Evolutionary conservation across 2,888 invertebrate species (phyloP).

Genomic region (Saturnia pavonia): DNA sequence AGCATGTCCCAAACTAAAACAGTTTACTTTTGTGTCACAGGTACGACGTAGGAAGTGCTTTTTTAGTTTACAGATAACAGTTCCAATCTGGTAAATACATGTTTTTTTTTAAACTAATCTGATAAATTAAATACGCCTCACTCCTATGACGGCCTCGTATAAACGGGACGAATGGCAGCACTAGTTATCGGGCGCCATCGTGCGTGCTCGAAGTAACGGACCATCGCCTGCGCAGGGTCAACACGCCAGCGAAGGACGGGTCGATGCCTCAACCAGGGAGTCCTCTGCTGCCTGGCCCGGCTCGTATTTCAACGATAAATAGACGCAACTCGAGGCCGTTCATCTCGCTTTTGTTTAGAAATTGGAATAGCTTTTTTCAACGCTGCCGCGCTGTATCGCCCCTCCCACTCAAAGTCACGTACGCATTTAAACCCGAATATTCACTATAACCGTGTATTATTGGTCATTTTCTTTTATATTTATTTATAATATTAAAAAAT

Average conservation of each 20-base stretch:
- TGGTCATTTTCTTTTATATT: background rate
- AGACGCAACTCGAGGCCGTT: constrained; percentile 19
- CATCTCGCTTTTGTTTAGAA: constrained; percentile 14
- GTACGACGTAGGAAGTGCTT: too few species aligned
- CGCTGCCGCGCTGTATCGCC: background rate
- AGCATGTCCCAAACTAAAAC: too few species aligned
- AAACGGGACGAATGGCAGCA: too few species aligned
- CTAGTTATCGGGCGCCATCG: constrained; percentile 39
- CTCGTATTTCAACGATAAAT: constrained; percentile 23
- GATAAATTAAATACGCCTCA: too few species aligned
- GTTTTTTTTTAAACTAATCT: too few species aligned
- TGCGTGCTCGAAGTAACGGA: constrained; percentile 59
- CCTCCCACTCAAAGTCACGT: constrained; percentile 16
- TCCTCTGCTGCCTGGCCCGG: constrained; percentile 28
- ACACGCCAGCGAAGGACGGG: constrained; percentile 69
- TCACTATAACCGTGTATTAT: background rate
- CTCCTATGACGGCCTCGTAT: too few species aligned
- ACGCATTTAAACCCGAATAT: constrained; percentile 9
- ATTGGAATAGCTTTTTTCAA: constrained; percentile 15
- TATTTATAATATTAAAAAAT: background rate
- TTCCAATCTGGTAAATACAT: too few species aligned
- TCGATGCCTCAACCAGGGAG: constrained; percentile 55
- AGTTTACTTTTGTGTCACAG: too few species aligned
- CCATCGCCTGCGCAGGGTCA: constrained; percentile 70
- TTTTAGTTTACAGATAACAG: too few species aligned